phyloP scores from a whole-genome alignment of 2,888 invertebrate genomes.

The Drosophila paucipuncta region DNA sequence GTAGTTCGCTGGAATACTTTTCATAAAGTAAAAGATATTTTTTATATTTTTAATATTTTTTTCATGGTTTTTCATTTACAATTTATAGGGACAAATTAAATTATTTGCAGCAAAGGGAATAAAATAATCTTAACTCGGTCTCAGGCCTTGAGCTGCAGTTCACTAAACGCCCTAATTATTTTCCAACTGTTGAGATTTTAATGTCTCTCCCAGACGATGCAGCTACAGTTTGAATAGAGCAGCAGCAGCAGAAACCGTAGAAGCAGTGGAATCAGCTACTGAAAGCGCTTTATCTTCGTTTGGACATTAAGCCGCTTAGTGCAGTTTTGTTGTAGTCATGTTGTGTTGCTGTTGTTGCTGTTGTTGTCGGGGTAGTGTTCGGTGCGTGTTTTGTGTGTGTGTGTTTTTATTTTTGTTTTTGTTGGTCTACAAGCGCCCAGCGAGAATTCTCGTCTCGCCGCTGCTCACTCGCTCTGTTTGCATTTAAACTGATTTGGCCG shows the following conservation, averaged over 20 bases:
- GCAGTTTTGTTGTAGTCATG: constrained; percentile 54
- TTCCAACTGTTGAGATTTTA: constrained; percentile 77
- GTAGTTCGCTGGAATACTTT: neutral
- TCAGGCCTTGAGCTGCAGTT: constrained; percentile 15
- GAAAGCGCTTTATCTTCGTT: constrained; percentile 79
- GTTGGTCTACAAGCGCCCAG: constrained; percentile 9
- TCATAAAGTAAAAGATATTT: neutral
- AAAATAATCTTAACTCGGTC: neutral
- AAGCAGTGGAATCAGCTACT: constrained; percentile 25
- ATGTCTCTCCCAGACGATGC: constrained; percentile 61
- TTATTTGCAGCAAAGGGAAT: neutral
- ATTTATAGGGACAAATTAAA: neutral
- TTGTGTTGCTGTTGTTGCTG: constrained; percentile 32
- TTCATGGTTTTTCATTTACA: neutral
- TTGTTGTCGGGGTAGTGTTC: constrained; percentile 18
- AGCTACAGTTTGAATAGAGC: constrained; percentile 4
- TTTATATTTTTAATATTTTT: neutral
- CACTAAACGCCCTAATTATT: constrained; percentile 80
- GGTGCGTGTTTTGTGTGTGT: neutral
- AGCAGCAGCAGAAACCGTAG: constrained; percentile 6
- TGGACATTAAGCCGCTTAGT: constrained; percentile 80
- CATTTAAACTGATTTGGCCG: constrained; percentile 66
- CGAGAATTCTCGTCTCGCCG: neutral
- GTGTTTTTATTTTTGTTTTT: neutral
- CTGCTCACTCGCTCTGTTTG: constrained; percentile 26